Percentiles rank a stretch among this genome's conserved stretches.
Conservation (phyloP, 2,888 invertebrate species). For the Platerodrilus igneus region DNA sequence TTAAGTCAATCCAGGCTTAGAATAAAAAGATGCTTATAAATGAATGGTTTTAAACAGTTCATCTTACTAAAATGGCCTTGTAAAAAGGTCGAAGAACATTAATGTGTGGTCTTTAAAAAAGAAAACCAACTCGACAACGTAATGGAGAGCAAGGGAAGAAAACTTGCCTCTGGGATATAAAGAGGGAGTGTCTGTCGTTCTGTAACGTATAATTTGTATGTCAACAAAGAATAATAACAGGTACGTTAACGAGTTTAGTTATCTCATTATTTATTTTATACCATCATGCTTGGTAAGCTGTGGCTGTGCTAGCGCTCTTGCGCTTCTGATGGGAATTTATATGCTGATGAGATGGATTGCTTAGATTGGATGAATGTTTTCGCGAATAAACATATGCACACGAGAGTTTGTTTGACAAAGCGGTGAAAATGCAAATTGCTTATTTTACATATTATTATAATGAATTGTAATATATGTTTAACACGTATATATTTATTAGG, state of each 20-base stretch:
- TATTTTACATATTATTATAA: no score
- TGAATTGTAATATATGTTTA: no score
- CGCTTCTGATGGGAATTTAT: no score
- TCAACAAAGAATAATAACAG: conserved; percentile 49
- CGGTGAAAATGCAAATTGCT: no score
- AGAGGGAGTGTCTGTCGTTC: conserved; percentile 39
- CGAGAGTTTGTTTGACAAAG: no score
- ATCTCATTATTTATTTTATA: conserved; percentile 46
- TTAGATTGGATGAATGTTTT: no score
- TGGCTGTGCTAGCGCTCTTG: no score
- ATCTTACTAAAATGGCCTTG: not conserved
- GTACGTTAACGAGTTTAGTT: conserved; percentile 44
- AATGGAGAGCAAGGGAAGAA: conserved; percentile 8
- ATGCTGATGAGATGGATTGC: no score
- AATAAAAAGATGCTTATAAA: not conserved
- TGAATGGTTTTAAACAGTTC: not conserved
- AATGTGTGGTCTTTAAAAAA: conserved; percentile 21
- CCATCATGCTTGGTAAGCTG: no score
- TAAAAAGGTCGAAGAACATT: conserved; percentile 12
- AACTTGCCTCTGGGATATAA: conserved; percentile 21
- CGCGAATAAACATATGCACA: no score
- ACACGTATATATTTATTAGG: no score
- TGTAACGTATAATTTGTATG: conserved; percentile 47
- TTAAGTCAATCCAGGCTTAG: no score
- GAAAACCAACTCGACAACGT: conserved; percentile 11